Conservation (phyloP, 1,140 invertebrate genomes). For the Cepaea nemoralis region DNA sequence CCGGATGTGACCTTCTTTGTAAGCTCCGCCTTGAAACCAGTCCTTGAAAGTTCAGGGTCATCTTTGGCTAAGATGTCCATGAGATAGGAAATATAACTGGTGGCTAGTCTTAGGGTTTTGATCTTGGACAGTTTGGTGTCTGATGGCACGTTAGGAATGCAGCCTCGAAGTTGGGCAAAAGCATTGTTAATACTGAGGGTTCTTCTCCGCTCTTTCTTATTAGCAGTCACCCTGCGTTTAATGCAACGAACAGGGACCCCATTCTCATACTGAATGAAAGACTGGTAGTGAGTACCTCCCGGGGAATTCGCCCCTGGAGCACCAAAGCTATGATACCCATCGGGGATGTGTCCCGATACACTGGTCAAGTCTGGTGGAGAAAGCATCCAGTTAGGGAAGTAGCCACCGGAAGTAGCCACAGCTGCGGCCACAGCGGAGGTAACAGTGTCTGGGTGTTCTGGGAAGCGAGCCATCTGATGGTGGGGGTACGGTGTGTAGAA, state of each 20-base stretch:
- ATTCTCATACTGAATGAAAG: constrained; percentile 57
- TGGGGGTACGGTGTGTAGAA: constrained; percentile 39
- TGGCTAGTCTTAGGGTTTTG: constrained; percentile 74
- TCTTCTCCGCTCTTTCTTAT: constrained; percentile 90
- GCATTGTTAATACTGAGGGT: constrained; percentile 96
- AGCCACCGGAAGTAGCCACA: constrained; percentile 32
- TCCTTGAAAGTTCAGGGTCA: constrained; percentile 71
- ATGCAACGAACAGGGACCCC: constrained; percentile 56
- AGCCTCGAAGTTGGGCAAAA: constrained; percentile 89
- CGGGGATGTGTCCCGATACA: constrained; percentile 36
- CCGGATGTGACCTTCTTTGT: constrained; percentile 42
- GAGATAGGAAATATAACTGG: constrained; percentile 74
- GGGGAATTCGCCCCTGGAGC: constrained; percentile 42
- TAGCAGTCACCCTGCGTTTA: constrained; percentile 75
- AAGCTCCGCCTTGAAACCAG: constrained; percentile 75
- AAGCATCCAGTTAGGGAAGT: constrained; percentile 56
- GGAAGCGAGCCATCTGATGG: constrained; percentile 45
- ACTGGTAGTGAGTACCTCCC: constrained; percentile 40
- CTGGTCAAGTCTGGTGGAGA: constrained; percentile 26
- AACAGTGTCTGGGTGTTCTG: constrained; percentile 41
- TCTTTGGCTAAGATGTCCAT: constrained; percentile 74
- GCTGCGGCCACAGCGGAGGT: constrained; percentile 42
- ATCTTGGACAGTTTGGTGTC: constrained; percentile 88
- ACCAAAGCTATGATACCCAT: constrained; percentile 33
- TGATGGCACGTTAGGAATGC: constrained; percentile 94